These are phyloP conservation scores for Hybognathus amarus DNA, from an alignment of 2,797 vertebrate species.

Conservation along the genomic window DNA sequence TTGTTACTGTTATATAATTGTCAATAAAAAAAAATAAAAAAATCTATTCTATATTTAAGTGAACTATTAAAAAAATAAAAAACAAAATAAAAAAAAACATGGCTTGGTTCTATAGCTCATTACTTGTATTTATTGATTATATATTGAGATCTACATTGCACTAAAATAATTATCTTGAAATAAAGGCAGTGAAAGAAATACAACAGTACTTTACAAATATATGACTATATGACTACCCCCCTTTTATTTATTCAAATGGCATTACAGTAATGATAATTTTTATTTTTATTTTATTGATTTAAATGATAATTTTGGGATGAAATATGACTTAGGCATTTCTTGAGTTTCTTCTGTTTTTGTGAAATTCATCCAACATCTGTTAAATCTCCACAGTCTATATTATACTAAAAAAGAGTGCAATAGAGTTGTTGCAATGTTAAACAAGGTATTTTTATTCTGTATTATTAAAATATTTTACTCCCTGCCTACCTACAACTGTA, in stretches of 20 bases:
- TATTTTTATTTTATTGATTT: too few species aligned
- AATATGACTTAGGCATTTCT: background rate
- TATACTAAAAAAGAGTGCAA: background rate
- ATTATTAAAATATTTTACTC: constrained; percentile 7
- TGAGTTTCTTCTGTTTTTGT: background rate
- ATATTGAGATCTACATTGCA: too few species aligned
- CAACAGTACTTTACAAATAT: too few species aligned
- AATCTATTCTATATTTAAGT: background rate
- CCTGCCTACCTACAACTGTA: constrained; percentile 7
- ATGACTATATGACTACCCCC: too few species aligned
- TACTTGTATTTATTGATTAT: too few species aligned
- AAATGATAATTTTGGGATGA: too few species aligned
- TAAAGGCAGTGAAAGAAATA: too few species aligned
- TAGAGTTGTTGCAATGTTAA: background rate
- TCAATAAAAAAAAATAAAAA: background rate
- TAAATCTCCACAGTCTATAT: background rate
- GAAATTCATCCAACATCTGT: background rate
- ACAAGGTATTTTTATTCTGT: background rate
- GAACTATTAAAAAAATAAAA: too few species aligned
- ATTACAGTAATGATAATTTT: too few species aligned
- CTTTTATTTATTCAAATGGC: too few species aligned
- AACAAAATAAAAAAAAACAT: background rate
- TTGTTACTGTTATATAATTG: too few species aligned
- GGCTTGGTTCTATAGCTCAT: background rate
- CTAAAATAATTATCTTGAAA: too few species aligned